phyloP scores from a whole-genome alignment of 2,113 vertebrate species.

The Hippopotamus amphibius region DNA sequence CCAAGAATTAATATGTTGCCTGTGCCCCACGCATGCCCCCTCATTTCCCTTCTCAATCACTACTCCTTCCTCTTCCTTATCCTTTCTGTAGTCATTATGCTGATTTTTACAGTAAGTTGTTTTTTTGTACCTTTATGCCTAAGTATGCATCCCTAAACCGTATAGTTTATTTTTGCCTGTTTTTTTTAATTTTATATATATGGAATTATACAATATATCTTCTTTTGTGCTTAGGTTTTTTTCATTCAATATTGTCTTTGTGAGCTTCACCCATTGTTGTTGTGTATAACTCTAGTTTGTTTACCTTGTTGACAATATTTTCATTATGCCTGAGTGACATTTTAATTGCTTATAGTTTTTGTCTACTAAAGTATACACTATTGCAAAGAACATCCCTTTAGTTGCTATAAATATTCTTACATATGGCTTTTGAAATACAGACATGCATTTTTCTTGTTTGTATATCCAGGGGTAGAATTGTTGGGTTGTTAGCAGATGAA shows the following conservation, averaged over 20 bases:
- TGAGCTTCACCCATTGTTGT: neutral
- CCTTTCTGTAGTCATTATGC: neutral
- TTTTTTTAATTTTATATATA: neutral
- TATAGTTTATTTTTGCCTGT: neutral
- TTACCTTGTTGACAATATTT: neutral
- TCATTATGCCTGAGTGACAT: neutral
- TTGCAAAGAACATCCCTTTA: neutral
- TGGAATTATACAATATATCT: neutral
- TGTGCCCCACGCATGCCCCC: too few species aligned
- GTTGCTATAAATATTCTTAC: neutral
- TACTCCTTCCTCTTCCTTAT: neutral
- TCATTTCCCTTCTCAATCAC: slow-evolving; percentile 9
- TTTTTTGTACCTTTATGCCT: slow-evolving; percentile 21
- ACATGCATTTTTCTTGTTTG: neutral
- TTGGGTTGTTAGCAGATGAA: neutral
- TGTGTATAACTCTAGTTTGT: neutral
- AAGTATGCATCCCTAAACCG: neutral
- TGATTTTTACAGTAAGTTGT: neutral
- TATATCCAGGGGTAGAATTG: neutral
- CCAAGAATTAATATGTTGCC: neutral
- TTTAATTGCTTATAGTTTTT: slow-evolving; percentile 44
- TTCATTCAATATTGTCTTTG: neutral
- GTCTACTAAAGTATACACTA: neutral
- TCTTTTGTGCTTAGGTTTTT: neutral
- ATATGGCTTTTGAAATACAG: neutral